Percentiles rank a stretch among this genome's conserved stretches.
These are phyloP conservation scores for Willowsia nigromaculata DNA, from an alignment of 2,888 invertebrate species.

Conservation along the genomic window DNA sequence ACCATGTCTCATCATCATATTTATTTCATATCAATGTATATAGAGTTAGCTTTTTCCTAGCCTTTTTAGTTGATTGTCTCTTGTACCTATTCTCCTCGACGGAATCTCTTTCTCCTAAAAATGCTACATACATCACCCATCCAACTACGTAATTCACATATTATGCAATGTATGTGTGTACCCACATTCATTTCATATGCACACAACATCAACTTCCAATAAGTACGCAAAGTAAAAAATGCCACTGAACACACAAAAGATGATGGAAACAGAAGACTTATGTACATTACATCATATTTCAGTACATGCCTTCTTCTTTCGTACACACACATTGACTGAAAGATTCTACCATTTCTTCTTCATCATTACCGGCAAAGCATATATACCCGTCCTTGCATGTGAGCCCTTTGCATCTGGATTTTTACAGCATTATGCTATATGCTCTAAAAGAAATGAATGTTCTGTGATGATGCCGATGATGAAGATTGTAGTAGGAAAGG, in stretches of 20 bases:
- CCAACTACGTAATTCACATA: background rate
- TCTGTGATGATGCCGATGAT: background rate
- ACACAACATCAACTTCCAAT: background rate
- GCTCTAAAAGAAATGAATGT: background rate
- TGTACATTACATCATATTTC: background rate
- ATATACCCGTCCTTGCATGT: background rate
- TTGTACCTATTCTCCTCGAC: background rate
- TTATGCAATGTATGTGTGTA: background rate
- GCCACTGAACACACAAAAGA: background rate
- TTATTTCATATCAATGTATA: background rate
- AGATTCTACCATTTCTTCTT: background rate
- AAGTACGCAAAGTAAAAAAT: conserved; percentile 2
- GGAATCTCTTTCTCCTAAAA: background rate
- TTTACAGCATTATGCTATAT: background rate
- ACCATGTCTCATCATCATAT: conserved; percentile 1
- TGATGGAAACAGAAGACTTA: background rate
- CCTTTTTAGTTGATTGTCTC: conserved; percentile 22
- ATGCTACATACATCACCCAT: background rate
- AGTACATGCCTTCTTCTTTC: background rate
- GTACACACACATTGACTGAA: background rate
- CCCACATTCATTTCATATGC: background rate
- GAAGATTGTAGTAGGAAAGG: background rate
- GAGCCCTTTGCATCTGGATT: background rate
- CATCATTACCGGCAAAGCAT: background rate
- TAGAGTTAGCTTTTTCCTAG: conserved; percentile 51